phyloP scores from a whole-genome alignment of 2,888 invertebrate genomes.

The Drosophila atroscutellata region DNA sequence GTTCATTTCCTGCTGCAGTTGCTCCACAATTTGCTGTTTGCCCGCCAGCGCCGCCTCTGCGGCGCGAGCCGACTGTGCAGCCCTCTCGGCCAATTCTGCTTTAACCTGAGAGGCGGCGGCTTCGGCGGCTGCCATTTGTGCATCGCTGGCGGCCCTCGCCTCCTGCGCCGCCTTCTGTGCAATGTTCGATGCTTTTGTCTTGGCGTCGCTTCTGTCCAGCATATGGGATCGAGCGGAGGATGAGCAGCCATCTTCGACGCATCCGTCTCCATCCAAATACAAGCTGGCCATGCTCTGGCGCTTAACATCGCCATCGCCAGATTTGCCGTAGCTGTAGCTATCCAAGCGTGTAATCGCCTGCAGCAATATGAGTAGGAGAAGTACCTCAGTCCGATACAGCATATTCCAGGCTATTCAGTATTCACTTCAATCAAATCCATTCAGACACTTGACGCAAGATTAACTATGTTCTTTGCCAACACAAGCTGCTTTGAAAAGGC shows the following conservation, averaged over 20 bases:
- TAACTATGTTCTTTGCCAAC: not conserved
- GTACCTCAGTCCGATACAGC: slow-evolving; percentile 22
- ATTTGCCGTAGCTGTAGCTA: slow-evolving; percentile 33
- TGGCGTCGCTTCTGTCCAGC: slow-evolving; percentile 47
- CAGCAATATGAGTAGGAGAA: slow-evolving; percentile 36
- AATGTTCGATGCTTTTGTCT: slow-evolving; percentile 87
- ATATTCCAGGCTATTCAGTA: slow-evolving; percentile 38
- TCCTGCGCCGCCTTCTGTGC: slow-evolving; percentile 91
- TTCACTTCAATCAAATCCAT: slow-evolving; percentile 17
- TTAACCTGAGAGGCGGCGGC: slow-evolving; percentile 90
- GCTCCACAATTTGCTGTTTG: slow-evolving; percentile 89
- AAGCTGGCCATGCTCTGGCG: slow-evolving; percentile 9
- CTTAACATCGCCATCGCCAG: not conserved
- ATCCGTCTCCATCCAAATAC: not conserved
- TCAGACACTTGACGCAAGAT: slow-evolving; percentile 18
- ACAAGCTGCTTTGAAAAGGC: not conserved
- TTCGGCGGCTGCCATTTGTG: slow-evolving; percentile 90
- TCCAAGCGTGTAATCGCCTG: slow-evolving; percentile 32
- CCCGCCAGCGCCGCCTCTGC: slow-evolving; percentile 90
- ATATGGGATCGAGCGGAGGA: not conserved
- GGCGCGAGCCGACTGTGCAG: slow-evolving; percentile 89
- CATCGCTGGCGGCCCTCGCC: slow-evolving; percentile 90
- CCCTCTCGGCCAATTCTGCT: slow-evolving; percentile 89
- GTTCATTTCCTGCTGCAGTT: slow-evolving; percentile 88
- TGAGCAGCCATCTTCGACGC: not conserved